These are phyloP conservation scores for rabbit (Oryctolagus cuniculus) DNA, from an alignment of 2,113 vertebrate genomes.

Conservation along the genomic window DNA sequence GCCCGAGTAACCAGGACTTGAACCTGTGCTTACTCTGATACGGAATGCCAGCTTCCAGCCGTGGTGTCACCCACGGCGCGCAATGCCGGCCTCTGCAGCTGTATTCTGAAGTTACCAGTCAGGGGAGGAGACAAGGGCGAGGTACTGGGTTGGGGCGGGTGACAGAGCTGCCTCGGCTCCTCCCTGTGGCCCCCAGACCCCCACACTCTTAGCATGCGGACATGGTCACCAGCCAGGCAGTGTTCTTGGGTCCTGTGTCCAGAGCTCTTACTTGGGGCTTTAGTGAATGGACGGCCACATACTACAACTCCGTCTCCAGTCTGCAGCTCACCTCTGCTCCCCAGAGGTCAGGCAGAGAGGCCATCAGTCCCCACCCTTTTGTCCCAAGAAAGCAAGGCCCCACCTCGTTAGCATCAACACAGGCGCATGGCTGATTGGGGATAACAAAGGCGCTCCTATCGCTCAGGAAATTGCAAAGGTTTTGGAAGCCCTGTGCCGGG, in stretches of 20 bases:
- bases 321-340: too few species aligned
- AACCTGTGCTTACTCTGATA: too few species aligned
- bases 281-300: background rate
- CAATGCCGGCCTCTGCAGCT: too few species aligned
- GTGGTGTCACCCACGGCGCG: too few species aligned
- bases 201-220: background rate
- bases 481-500: background rate
- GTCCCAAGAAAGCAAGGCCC: background rate
- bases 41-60: too few species aligned
- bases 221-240: background rate
- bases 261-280: background rate
- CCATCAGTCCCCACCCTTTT: background rate
- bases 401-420: background rate
- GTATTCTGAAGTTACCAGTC: background rate
- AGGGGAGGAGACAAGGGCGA: background rate
- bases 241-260: background rate
- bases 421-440: background rate
- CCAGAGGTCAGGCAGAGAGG: background rate
- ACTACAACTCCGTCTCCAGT: background rate
- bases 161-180: accelerated
- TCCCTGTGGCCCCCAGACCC: accelerated
- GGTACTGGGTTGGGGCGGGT: background rate
- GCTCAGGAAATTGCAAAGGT: background rate
- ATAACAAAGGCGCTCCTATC: background rate
- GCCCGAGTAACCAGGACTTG: too few species aligned